Conservation (phyloP, 2,888 invertebrate species). For the Trimorus sp. region DNA sequence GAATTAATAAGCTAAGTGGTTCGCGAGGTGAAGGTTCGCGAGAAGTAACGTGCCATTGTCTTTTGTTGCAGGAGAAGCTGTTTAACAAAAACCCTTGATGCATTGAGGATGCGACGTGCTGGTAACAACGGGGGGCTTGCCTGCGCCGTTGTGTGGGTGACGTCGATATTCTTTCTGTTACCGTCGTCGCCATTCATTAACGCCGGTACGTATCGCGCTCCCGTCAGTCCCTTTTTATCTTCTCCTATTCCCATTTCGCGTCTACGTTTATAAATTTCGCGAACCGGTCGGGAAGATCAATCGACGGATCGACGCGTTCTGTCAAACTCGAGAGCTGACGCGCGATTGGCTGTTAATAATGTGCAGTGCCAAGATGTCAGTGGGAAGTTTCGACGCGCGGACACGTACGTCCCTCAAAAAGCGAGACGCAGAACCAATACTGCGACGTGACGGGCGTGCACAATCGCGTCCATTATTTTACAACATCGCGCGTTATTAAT, state of each 20-base stretch:
- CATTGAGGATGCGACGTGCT: constrained; percentile 80
- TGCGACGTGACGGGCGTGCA: constrained; percentile 59
- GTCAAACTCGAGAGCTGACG: constrained; percentile 5
- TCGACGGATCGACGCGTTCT: no score
- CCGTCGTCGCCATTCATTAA: constrained; percentile 70
- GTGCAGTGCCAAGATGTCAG: constrained; percentile 52
- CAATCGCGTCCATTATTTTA: constrained; percentile 53
- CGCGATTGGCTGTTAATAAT: constrained; percentile 64
- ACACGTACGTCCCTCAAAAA: constrained; percentile 56
- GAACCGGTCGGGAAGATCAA: no score
- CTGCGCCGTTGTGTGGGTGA: constrained; percentile 78
- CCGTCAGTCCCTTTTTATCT: constrained; percentile 2
- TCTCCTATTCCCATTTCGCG: not conserved
- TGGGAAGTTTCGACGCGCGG: constrained; percentile 49
- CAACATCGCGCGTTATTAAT: constrained; percentile 52
- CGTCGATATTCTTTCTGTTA: constrained; percentile 73
- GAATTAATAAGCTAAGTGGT: constrained; percentile 44
- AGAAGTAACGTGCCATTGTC: constrained; percentile 55
- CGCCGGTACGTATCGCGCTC: constrained; percentile 59
- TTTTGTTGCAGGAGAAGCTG: constrained; percentile 64
- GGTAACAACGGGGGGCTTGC: constrained; percentile 77
- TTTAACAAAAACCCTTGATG: constrained; percentile 75
- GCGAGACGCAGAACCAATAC: constrained; percentile 53
- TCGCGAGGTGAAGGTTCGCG: constrained; percentile 28
- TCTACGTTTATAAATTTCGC: no score